These are phyloP conservation scores for Phyllostomus hastatus DNA, from an alignment of 2,113 vertebrate genomes.

Conservation along the genomic window DNA sequence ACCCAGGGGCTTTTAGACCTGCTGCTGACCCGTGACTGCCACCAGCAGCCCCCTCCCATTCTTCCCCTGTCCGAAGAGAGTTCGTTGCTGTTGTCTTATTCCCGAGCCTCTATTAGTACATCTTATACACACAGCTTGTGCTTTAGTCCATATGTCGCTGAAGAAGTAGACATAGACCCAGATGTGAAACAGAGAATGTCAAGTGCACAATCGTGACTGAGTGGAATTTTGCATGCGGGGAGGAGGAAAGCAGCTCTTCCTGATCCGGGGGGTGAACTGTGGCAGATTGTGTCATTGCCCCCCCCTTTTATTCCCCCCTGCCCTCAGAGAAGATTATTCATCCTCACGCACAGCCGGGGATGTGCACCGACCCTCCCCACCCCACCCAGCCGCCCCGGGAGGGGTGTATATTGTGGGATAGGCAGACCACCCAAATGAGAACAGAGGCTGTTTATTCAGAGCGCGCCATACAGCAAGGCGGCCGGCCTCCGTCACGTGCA, in stretches of 20 bases:
- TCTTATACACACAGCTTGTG: not conserved
- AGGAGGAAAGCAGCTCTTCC: not conserved
- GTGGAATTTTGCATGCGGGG: not conserved
- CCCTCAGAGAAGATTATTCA: not conserved
- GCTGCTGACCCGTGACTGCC: not conserved
- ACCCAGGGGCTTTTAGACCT: not conserved
- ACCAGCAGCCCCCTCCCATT: not conserved
- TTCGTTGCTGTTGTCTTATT: not conserved
- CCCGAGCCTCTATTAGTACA: not conserved
- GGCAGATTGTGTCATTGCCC: not conserved
- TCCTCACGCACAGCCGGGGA: not conserved
- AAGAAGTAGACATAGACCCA: not conserved
- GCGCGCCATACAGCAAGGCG: not conserved
- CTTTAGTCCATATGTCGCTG: not conserved
- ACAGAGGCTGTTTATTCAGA: slow-evolving; percentile 25
- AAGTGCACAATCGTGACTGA: not conserved
- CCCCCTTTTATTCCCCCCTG: not conserved
- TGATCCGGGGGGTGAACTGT: not conserved
- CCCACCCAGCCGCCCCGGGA: not conserved
- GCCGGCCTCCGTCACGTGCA: not conserved
- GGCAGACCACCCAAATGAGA: slow-evolving; percentile 47
- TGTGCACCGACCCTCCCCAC: not conserved
- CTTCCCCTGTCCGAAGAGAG: not conserved
- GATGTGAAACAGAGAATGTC: not conserved
- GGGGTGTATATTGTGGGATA: not conserved